Conservation (phyloP, 1,140 invertebrate genomes). For the Aradophagus sp. region DNA sequence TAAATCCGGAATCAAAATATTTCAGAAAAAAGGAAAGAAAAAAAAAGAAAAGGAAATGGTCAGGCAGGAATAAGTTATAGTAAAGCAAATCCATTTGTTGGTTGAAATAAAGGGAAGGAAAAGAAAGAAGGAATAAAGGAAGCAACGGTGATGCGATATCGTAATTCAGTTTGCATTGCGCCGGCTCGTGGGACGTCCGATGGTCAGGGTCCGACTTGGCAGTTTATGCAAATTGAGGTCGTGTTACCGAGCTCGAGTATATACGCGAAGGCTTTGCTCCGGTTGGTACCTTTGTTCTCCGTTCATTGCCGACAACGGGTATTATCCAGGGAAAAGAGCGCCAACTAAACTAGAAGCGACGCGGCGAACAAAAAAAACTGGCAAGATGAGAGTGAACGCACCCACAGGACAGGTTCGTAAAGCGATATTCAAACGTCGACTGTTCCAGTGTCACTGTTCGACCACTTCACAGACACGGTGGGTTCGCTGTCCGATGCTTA, state of each 20-base stretch:
- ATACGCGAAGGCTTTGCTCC: conserved; percentile 13
- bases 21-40: too few species aligned
- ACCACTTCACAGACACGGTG: too few species aligned
- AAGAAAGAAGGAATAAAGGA: too few species aligned
- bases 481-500: too few species aligned
- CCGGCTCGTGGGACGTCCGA: conserved; percentile 29
- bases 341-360: conserved; percentile 26
- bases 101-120: too few species aligned
- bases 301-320: conserved; percentile 19
- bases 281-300: conserved; percentile 27
- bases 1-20: too few species aligned
- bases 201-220: conserved; percentile 33
- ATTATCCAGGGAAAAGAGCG: conserved; percentile 34
- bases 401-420: conserved; percentile 23
- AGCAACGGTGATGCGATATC: conserved; percentile 25
- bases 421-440: conserved; percentile 7
- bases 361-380: conserved; percentile 21
- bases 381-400: conserved; percentile 23
- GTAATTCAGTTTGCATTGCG: conserved; percentile 39
- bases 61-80: too few species aligned
- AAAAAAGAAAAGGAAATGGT: too few species aligned
- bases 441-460: too few species aligned
- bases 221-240: conserved; percentile 50
- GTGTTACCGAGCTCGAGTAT: conserved; percentile 34
- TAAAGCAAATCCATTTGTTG: too few species aligned